Base-by-base conservation (phyloP, 2,797 vertebrate species). In the Dipus sagitta region DNA sequence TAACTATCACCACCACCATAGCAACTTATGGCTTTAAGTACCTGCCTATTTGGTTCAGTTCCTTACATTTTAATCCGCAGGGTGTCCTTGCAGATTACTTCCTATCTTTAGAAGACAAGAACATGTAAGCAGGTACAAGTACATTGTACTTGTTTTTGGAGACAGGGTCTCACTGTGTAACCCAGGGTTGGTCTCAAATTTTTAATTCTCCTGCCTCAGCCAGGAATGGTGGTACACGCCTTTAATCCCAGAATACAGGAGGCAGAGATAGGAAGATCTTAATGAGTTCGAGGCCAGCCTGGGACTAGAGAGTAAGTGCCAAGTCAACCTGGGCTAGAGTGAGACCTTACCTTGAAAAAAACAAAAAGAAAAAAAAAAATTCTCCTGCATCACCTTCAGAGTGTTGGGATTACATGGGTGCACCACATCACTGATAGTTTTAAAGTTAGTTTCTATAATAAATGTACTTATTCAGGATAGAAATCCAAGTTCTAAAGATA, bases 371-470 rank as follows among this genome's bases (percentile, higher is more conserved):
- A 47, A 47, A 47, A n/a, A 47, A 47, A 47, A 23, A 42, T 86
- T 20, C 34, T 75, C 72, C 58, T 75, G 54, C 14, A 14, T 60
- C 21, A 32, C 34, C 70, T 86, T 12, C 34, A 76, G 60, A 87
- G 17, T 67, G 26, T 23, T 28, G 23, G 65, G 10, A 28, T 67
- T 67, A 67, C 10, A 67, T 24, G 21, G n/a, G 23, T 38, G 32
- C 24, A 38, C n/a, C 7, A 81, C 2, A 28, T 42, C 30, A 12
- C 24, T 34, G 34, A 15, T 62, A 75, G 26, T 68, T 91, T 90
- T 95, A 68, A 94, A 95, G 32, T 12, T 74, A 83, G 32, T 38
- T 92, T 89, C 70, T 82, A 2, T 4, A 92, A 72, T 89, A 85
- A 72, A 74, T n/a, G 5, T 58, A 76, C n/a, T 26, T 82, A 80